phyloP scores from a whole-genome alignment of 2,113 vertebrate genomes.

The Plotosus lineatus region DNA sequence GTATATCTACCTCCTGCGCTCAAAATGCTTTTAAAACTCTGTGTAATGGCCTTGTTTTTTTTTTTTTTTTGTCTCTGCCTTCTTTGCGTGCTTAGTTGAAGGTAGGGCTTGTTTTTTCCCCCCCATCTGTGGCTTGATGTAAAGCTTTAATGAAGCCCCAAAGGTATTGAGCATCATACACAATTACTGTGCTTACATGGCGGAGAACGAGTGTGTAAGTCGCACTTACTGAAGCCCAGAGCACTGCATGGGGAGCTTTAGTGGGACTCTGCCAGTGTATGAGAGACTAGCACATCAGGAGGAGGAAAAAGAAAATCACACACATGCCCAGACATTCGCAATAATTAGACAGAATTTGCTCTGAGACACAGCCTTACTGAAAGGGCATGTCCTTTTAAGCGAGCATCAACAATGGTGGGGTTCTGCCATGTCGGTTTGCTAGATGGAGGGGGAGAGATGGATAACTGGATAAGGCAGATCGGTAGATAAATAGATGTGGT shows the following conservation, averaged over 20 bases:
- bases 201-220: conserved; percentile 52
- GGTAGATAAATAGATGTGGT: conserved; percentile 43
- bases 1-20: conserved; percentile 52
- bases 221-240: conserved; percentile 16
- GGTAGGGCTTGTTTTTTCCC: conserved; percentile 47
- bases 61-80: conserved; percentile 6
- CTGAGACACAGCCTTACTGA: conserved; percentile 42
- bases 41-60: conserved; percentile 52
- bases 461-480: conserved; percentile 51
- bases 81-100: conserved; percentile 25
- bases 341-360: conserved; percentile 49
- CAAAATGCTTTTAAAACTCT: conserved; percentile 53
- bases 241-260: not conserved
- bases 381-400: conserved; percentile 56
- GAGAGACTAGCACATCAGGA: conserved; percentile 32
- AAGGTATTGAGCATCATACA: conserved; percentile 60
- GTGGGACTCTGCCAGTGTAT: conserved; percentile 36
- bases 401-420: conserved; percentile 47
- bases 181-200: conserved; percentile 58
- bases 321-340: conserved; percentile 20
- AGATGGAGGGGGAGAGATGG: conserved; percentile 35
- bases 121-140: conserved; percentile 54
- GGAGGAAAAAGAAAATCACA: conserved; percentile 32
- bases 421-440: conserved; percentile 44
- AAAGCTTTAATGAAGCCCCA: conserved; percentile 64